Evolutionary conservation across 92 coral and sea anemone genomes (phyloP), one percentile per base, ranked within the genome.

Genomic region (Pocillopora grandis): DNA sequence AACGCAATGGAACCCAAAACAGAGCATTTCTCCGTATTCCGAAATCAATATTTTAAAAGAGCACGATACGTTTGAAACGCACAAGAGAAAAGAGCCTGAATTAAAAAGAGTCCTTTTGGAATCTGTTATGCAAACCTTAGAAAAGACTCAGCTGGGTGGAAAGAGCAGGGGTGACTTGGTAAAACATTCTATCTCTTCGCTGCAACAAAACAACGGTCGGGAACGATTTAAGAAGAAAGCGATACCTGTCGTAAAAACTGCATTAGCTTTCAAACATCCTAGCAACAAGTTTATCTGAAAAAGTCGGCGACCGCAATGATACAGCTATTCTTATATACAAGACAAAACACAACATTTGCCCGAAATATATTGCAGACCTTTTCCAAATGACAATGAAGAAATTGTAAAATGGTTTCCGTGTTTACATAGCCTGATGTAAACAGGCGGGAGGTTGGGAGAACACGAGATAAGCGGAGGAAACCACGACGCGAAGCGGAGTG

Each of bases 1-100:
- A 9, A 57, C 72, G 13, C 56, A 67, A 37, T 80, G 84, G 84
- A 19, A 67, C 9, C 84, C 84, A 23, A 12, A 68, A 58, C 68
- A 67, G 12, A 80, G 84, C 52, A 37, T 80, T 56, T 56, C 67
- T 55, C 12, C 76, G 8, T 31, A 58, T 57, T 9, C 20, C 23
- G n/a, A 80, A 56, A 33, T 4, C 35, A 19, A 79, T 21, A 16
- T 13, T 49, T 14, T 55, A 5, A 66, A 52, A 9, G 75, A 80
- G 21, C 12, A 12, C 11, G 14, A 21, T 18, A 2, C 27, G 55
- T 27, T 55, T 52, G 64, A 79, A 17, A 66, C 62, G 5, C 16
- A 2, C 35, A 56, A 17, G 14, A 57, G 33, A n/a, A 74, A 74
- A 74, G 8, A 49, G 23, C 18, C 59, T 20, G 75, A 67, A 67